Conservation (phyloP, 2,888 invertebrate genomes). For the Ophraella communa region DNA sequence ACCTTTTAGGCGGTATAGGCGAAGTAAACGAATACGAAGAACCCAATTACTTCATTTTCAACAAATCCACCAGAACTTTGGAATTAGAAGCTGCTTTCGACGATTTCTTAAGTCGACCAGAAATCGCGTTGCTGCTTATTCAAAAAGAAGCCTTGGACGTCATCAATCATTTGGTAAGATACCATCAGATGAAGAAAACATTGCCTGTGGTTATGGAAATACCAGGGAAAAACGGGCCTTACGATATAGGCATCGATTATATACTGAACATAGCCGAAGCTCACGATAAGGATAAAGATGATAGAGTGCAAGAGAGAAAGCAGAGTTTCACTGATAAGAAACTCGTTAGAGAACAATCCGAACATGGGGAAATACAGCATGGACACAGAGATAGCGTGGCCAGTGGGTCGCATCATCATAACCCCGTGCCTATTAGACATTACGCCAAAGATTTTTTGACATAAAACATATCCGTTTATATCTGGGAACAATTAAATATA, state of each 20-base stretch:
- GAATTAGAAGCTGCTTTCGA: slow-evolving; percentile 7
- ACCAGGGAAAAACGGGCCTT: slow-evolving; percentile 39
- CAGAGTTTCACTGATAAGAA: slow-evolving; percentile 4
- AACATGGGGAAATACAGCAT: background rate
- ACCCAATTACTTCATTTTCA: slow-evolving; percentile 40
- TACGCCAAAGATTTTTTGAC: background rate
- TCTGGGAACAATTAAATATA: no score
- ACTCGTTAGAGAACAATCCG: background rate
- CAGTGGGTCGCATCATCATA: background rate
- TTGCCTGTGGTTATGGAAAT: slow-evolving; percentile 42
- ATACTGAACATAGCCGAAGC: slow-evolving; percentile 20
- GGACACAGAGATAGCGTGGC: background rate
- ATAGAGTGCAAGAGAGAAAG: slow-evolving; percentile 11
- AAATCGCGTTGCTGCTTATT: slow-evolving; percentile 42
- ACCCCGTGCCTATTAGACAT: background rate
- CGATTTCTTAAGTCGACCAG: slow-evolving; percentile 31
- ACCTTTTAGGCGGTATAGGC: slow-evolving; percentile 44
- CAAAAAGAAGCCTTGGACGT: slow-evolving; percentile 41
- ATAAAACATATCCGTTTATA: no score
- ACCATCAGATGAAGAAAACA: slow-evolving; percentile 20
- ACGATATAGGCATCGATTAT: slow-evolving; percentile 30
- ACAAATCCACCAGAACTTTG: slow-evolving; percentile 26
- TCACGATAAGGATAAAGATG: slow-evolving; percentile 22
- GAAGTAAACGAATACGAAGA: slow-evolving; percentile 33
- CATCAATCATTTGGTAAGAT: slow-evolving; percentile 29